Evolutionary conservation across 2,888 invertebrate genomes (phyloP).

Genomic region (Leucozona laternaria): DNA sequence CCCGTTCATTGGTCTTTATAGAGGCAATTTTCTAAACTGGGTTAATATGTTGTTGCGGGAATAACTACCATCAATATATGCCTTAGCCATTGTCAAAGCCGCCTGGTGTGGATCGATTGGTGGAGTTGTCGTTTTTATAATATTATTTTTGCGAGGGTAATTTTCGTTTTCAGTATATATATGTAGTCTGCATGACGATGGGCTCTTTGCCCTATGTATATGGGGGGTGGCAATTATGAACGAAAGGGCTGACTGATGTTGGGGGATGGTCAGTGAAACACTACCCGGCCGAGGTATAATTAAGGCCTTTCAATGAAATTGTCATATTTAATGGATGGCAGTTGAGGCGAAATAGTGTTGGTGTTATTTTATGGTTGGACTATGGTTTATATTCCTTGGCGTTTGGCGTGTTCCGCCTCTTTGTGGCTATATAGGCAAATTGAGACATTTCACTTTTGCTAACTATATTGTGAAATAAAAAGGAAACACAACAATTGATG

Average conservation of each 20-base stretch:
- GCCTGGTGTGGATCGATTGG: conserved; percentile 57
- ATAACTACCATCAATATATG: conserved; percentile 38
- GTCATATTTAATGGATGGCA: conserved; percentile 64
- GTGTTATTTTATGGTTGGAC: background rate
- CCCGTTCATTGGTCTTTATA: conserved; percentile 41
- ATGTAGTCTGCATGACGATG: background rate
- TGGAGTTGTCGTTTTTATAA: background rate
- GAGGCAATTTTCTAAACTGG: conserved; percentile 66
- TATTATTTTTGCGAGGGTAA: conserved; percentile 61
- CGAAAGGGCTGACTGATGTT: background rate
- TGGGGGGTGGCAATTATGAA: conserved; percentile 58
- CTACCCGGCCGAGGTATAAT: conserved; percentile 47
- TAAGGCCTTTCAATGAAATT: conserved; percentile 68
- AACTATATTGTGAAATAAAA: conserved; percentile 34
- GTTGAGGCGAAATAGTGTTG: conserved; percentile 11
- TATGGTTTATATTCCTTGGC: background rate
- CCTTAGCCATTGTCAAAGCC: conserved; percentile 66
- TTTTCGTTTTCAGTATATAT: conserved; percentile 22
- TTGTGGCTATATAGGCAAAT: conserved; percentile 21
- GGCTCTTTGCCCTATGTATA: too few species aligned
- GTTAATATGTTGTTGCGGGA: conserved; percentile 72
- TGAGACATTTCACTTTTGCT: conserved; percentile 69
- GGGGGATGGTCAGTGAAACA: conserved; percentile 35
- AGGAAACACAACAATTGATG: conserved; percentile 15
- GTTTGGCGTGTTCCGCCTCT: conserved; percentile 24